Evolutionary conservation across 1,140 invertebrate genomes (phyloP), one percentile per base, ranked within the genome.

Genomic region (Argopecten irradians): DNA sequence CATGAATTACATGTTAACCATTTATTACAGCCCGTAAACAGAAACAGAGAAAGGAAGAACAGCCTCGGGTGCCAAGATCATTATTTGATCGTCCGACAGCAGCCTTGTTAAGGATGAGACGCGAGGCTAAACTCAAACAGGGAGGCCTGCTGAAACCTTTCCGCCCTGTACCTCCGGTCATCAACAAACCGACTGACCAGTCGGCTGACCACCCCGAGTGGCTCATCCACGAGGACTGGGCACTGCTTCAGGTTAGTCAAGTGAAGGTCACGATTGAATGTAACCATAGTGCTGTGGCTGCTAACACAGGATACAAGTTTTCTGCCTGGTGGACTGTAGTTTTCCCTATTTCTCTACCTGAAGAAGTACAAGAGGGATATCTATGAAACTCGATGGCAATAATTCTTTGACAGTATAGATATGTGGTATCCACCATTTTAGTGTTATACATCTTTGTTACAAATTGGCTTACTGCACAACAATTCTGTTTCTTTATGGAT

Each of bases 181-280:
- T 92, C 88, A 91, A 91, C 82, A 92, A 94, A 92, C 92, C 94
- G 3, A 88, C 93, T 84, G 94, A 94, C 32, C 89, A 91, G 16
- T 88, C 93, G 14, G 91, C 91, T 32, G 95, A 95, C 55, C 96
- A 97, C 90, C 97, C 97, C 34, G 98, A 98, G 90, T 99, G 98
- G 98, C 96, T 97, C 34, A 97, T 98, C 34, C 97, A 98, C 93
- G 98, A 99, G 95, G 98, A 99, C 94, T 98, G 97, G 96, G 96
- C 97, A 22, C 96, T 99, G 13, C 95, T 99, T 33, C 96, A 97
- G 95, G 96, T 97, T 92, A 32, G 55, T 35, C 13, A 34, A 5
- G 19, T 86, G 41, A 28, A 14, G 34, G 3, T 33, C 34, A 13
- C 8, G 83, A 9, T 34, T 28, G 11, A 83, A 16, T 22, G 84